These are phyloP conservation scores for Elephas maximus DNA, from an alignment of 2,113 vertebrate species.

Conservation along the genomic window DNA sequence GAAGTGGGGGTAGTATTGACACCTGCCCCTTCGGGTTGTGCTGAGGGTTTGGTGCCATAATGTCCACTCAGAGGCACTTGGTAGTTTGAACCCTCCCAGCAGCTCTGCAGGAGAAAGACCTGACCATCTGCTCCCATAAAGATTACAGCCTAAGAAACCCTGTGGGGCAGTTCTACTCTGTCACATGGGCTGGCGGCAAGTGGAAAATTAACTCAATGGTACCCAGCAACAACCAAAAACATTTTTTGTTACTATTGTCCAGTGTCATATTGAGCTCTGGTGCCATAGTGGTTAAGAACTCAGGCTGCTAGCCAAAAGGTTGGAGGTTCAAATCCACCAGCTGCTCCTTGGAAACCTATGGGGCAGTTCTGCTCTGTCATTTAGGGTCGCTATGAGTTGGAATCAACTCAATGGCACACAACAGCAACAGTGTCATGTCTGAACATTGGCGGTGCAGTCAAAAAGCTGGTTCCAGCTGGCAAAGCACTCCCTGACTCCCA, in stretches of 20 bases:
- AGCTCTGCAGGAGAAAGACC: not conserved
- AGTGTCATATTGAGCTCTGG: too few species aligned
- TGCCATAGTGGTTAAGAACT: too few species aligned
- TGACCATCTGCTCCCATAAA: not conserved
- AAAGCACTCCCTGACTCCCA: not conserved
- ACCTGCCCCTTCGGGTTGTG: accelerated
- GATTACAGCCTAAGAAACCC: not conserved
- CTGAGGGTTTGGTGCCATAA: not conserved
- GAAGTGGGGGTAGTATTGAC: not conserved
- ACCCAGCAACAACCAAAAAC: accelerated
- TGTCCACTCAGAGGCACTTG: not conserved
- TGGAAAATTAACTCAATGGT: not conserved
- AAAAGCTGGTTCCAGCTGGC: too few species aligned
- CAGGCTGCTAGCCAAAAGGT: too few species aligned
- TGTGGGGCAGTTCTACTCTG: not conserved
- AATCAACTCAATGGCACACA: too few species aligned
- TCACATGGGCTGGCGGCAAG: not conserved
- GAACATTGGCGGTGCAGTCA: accelerated
- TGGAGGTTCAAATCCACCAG: too few species aligned
- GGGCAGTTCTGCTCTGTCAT: too few species aligned
- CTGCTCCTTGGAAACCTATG: too few species aligned
- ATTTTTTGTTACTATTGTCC: not conserved
- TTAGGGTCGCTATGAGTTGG: too few species aligned
- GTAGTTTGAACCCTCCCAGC: not conserved
- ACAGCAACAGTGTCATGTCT: not conserved